Evolutionary conservation across 2,888 invertebrate genomes (phyloP), one percentile per base, ranked within the genome.

Genomic region (Trachelus iudaicus): DNA sequence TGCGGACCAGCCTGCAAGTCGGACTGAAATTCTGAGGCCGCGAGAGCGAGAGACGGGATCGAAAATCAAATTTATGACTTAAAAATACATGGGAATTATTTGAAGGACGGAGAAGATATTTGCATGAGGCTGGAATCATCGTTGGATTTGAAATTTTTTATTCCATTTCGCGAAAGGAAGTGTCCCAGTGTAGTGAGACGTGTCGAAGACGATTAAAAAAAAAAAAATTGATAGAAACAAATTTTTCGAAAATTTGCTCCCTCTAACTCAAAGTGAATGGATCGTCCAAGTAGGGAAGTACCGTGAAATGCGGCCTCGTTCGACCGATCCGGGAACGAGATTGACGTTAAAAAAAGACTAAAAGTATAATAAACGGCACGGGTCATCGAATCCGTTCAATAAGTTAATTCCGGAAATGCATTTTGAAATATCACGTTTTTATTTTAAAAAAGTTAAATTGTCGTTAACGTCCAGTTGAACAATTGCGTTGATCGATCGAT

Each of bases 1-100:
- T 85, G 85, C 86, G 84, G 86, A 84, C 87, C 87, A 82, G 83
- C 85, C 84, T 77, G 82, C 85, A 77, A 81, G 77, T 76, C 84
- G 83, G 85, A 84, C 83, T 81, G 80, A 75, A 73, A 79, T 69
- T 69, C 78, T 79, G 71, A 13, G 15, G 56, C 34, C 30, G 37
- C 56, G n/a, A 69, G 37, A 76, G 71, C n/a, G 71, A 34, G 75
- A 73, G 75, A 23, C 23, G 56, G 1, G 23, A 56, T 56, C 9
- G 56, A 9, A 56, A 56, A 56, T 56, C 23, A 56, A 56, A 23
- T 56, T 56, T 23, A 56, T 56, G 23, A 56, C 56, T 9, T 56
- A 56, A 56, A 56, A 40, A 23, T 15, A 56, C 56, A 56, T 23
- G 56, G 23, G 56, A 6, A 23, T 23, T 56, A 23, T 56, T 15